A percentile compares a stretch with the other conserved stretches of the same genome.
Evolutionary conservation across 2,113 vertebrate species (phyloP).

Genomic region (Coracopsis vasa): DNA sequence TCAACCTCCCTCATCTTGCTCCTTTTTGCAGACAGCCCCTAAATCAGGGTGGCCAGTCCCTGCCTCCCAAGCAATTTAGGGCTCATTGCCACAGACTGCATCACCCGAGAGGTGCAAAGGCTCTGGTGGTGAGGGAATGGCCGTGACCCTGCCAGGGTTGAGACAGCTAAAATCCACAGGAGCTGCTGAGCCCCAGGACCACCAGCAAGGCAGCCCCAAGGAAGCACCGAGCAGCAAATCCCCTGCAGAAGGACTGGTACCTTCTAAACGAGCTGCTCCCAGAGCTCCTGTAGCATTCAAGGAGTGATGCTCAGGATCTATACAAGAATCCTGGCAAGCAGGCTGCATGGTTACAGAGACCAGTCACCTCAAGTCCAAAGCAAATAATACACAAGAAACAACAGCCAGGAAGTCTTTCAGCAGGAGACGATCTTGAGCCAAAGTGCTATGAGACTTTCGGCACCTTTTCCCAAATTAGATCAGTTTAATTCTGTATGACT

Average conservation of each 20-base stretch:
- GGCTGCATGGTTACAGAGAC: not conserved
- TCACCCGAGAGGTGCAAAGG: accelerated
- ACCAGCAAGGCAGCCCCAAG: not conserved
- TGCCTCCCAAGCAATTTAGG: not conserved
- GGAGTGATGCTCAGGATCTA: not conserved
- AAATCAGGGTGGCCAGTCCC: not conserved
- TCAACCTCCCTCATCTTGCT: not conserved
- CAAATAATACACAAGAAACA: not conserved
- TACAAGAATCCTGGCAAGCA: not conserved
- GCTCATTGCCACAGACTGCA: accelerated
- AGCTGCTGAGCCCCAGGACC: not conserved
- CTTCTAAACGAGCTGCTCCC: not conserved
- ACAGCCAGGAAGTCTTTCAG: not conserved
- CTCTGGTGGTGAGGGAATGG: not conserved
- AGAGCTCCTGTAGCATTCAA: not conserved
- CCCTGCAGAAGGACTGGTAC: not conserved
- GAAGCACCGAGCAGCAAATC: not conserved
- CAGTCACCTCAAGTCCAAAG: not conserved
- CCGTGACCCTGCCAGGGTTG: accelerated
- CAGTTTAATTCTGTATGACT: not conserved
- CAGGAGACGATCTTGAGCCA: not conserved
- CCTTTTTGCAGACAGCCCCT: not conserved
- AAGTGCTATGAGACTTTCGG: not conserved
- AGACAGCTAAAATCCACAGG: not conserved
- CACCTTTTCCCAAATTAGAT: not conserved